Evolutionary conservation across 2,888 invertebrate species (phyloP).

Genomic region (Monopis laevigella): DNA sequence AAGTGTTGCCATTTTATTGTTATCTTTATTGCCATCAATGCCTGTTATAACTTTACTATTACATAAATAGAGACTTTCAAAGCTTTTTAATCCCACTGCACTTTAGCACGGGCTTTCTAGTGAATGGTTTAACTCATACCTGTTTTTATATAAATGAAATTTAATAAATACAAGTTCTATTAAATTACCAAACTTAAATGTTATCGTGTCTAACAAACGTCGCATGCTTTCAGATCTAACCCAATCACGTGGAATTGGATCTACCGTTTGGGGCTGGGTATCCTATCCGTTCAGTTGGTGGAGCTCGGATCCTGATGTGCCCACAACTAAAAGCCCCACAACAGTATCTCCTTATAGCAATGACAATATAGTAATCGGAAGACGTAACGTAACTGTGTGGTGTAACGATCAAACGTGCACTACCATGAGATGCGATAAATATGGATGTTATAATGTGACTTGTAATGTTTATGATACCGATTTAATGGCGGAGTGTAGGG

Average conservation of each 20-base stretch:
- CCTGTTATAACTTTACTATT: too few relatives aligned
- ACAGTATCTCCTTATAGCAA: conserved; percentile 26
- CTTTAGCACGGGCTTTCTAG: too few relatives aligned
- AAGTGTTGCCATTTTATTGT: conserved; percentile 25
- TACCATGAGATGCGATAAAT: conserved; percentile 46
- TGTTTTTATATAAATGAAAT: too few relatives aligned
- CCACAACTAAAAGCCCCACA: conserved; percentile 22
- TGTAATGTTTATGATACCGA: conserved; percentile 60
- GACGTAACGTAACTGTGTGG: conserved; percentile 47
- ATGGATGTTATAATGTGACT: conserved; percentile 43
- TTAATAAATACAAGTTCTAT: too few relatives aligned
- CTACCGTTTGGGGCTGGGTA: conserved; percentile 55
- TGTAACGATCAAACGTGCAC: conserved; percentile 61
- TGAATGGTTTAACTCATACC: too few relatives aligned
- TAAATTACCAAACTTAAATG: too few relatives aligned
- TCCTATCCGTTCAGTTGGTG: conserved; percentile 56
- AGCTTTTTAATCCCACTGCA: too few relatives aligned
- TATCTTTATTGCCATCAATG: too few relatives aligned
- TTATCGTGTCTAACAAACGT: not conserved
- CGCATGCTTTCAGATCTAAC: conserved; percentile 11
- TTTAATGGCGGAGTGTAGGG: conserved; percentile 48
- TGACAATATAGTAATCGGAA: conserved; percentile 35
- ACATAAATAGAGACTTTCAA: too few relatives aligned
- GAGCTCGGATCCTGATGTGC: conserved; percentile 9
- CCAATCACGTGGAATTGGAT: conserved; percentile 32